phyloP scores from a whole-genome alignment of 1,140 invertebrate genomes.

The Drosophila serrata region DNA sequence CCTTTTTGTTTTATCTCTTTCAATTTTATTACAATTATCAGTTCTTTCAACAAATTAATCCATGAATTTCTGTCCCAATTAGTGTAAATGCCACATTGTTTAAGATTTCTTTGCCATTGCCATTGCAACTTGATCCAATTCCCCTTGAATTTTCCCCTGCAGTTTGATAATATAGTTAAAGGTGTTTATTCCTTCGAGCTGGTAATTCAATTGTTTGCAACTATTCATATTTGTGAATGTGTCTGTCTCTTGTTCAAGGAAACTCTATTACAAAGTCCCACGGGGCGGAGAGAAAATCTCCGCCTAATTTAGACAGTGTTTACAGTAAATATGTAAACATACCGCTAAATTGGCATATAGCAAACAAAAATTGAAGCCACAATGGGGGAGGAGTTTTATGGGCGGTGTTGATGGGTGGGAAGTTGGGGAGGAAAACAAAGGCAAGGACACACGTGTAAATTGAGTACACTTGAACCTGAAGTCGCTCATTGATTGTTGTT shows the following conservation, averaged over 20 bases:
- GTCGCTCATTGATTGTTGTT: conserved; percentile 42
- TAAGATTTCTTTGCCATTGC: not conserved
- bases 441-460: conserved; percentile 74
- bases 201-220: conserved; percentile 16
- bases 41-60: not conserved
- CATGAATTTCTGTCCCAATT: not conserved
- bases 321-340: conserved; percentile 72
- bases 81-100: conserved; percentile 10
- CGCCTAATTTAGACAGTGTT: conserved; percentile 78
- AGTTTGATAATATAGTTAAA: conserved; percentile 4
- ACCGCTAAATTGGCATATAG: conserved; percentile 70
- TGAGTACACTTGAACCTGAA: conserved; percentile 57
- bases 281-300: conserved; percentile 42
- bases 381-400: conserved; percentile 11
- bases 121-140: not conserved
- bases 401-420: not conserved
- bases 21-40: not conserved
- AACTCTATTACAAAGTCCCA: conserved; percentile 16
- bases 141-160: conserved; percentile 10
- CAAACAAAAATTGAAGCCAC: conserved; percentile 62
- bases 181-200: conserved; percentile 11
- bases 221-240: conserved; percentile 21
- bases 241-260: not conserved
- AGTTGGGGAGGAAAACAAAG: conserved; percentile 32
- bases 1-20: not conserved